Evolutionary conservation across 2,113 vertebrate species (phyloP).

Genomic region (Petrocephalus microphthalmus): DNA sequence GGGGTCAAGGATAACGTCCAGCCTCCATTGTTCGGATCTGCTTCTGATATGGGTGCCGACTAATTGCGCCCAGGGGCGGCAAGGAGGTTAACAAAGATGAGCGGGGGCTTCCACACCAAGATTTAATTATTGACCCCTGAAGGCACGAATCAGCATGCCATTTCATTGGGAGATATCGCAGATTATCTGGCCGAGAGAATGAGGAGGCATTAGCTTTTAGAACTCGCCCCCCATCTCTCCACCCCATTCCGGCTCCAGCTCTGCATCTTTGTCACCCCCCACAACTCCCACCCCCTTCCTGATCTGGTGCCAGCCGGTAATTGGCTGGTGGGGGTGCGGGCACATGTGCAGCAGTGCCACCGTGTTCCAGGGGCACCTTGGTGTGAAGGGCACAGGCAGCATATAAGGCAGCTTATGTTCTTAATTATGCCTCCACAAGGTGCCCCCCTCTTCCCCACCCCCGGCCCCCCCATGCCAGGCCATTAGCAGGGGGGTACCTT

Average conservation of each 20-base stretch:
- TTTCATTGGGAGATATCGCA: slow-evolving; percentile 37
- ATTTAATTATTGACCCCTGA: slow-evolving; percentile 31
- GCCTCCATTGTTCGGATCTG: slow-evolving; percentile 26
- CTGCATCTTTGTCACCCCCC: slow-evolving; percentile 26
- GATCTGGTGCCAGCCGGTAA: slow-evolving; percentile 49
- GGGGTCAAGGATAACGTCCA: slow-evolving; percentile 14
- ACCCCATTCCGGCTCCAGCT: slow-evolving; percentile 32
- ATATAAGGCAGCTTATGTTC: slow-evolving; percentile 48
- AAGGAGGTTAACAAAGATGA: slow-evolving; percentile 33
- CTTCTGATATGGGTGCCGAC: slow-evolving; percentile 28
- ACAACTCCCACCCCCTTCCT: slow-evolving; percentile 3
- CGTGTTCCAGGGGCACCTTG: slow-evolving; percentile 45
- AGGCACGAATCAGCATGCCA: slow-evolving; percentile 26
- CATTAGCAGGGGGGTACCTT: neutral
- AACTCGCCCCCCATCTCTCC: neutral
- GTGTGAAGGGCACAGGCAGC: slow-evolving; percentile 57
- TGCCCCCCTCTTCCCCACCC: slow-evolving; percentile 38
- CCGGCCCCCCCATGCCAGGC: slow-evolving; percentile 26
- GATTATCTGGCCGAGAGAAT: slow-evolving; percentile 34
- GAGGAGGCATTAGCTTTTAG: slow-evolving; percentile 28
- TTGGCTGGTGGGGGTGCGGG: slow-evolving; percentile 46
- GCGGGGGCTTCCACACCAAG: slow-evolving; percentile 15
- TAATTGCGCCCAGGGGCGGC: slow-evolving; percentile 36
- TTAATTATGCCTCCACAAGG: slow-evolving; percentile 45
- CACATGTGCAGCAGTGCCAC: slow-evolving; percentile 37